phyloP scores from a whole-genome alignment of 2,888 invertebrate genomes.

The Camponotus fellah region DNA sequence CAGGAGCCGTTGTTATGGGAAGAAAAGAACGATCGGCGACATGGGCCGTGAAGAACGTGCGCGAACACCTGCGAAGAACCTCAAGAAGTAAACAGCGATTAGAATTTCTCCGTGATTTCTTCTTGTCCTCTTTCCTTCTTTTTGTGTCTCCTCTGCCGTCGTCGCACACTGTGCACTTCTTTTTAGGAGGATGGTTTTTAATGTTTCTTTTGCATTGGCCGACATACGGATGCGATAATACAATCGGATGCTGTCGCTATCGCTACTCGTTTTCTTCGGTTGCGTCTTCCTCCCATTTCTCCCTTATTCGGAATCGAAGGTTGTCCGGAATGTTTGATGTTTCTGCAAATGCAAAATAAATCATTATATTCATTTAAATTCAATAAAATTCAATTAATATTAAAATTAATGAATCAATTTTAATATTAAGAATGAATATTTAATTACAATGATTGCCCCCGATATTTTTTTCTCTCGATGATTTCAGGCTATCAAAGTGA shows the following conservation, averaged over 20 bases:
- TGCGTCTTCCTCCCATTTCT: conserved; percentile 68
- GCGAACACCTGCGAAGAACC: conserved; percentile 71
- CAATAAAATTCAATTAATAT: neutral
- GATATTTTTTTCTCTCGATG: neutral
- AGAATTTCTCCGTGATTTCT: conserved; percentile 55
- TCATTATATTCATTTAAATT: neutral
- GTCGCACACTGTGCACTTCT: conserved; percentile 14
- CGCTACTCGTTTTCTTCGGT: conserved; percentile 61
- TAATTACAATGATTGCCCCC: neutral
- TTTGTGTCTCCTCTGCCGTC: conserved; percentile 24
- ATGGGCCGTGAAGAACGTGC: conserved; percentile 64
- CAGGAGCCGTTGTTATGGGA: conserved; percentile 1
- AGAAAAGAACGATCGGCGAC: conserved; percentile 16
- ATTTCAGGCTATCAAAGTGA: neutral
- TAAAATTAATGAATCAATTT: neutral
- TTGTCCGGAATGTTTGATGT: conserved; percentile 17
- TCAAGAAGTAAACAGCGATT: conserved; percentile 62
- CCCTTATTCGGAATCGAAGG: conserved; percentile 54
- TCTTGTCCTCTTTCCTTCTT: conserved; percentile 20
- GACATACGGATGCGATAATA: conserved; percentile 34
- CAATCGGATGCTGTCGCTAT: conserved; percentile 41
- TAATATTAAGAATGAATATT: neutral
- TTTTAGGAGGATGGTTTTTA: conserved; percentile 36
- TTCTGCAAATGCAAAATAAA: conserved; percentile 43
- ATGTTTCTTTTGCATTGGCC: conserved; percentile 40